A percentile compares a stretch with the other conserved stretches of the same genome.
These are phyloP conservation scores for Saccopteryx leptura DNA, from an alignment of 2,113 vertebrate species.

Conservation along the genomic window DNA sequence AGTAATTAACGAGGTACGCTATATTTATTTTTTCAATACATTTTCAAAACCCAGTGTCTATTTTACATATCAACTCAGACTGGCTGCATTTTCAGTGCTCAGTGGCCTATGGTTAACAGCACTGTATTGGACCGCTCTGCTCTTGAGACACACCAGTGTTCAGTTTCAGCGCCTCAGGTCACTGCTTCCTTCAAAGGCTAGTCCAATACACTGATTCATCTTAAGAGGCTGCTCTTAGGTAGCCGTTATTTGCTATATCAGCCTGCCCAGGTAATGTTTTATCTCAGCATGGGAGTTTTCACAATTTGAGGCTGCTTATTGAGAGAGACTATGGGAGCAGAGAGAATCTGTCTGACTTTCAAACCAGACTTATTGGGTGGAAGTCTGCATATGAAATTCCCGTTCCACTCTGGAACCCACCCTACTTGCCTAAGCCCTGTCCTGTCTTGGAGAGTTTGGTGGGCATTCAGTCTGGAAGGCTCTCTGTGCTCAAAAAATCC, in stretches of 20 bases:
- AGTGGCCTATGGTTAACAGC: neutral
- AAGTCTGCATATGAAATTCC: neutral
- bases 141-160: neutral
- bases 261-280: neutral
- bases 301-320: neutral
- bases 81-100: neutral
- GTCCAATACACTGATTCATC: neutral
- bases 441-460: neutral
- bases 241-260: neutral
- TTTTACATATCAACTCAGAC: neutral
- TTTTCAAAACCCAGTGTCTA: constrained; percentile 15
- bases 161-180: neutral
- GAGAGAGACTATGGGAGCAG: neutral
- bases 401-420: neutral
- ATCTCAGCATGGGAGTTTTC: neutral
- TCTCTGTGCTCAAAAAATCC: neutral
- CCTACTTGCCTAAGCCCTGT: neutral
- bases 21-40: neutral
- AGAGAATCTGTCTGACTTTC: neutral
- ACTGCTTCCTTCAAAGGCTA: neutral
- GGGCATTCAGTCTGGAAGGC: neutral
- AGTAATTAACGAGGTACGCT: neutral
- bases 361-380: neutral
- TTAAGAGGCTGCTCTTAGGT: neutral
- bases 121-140: neutral